Base-by-base conservation (phyloP, 2,888 invertebrate species). In the Drosophila ezoana region DNA sequence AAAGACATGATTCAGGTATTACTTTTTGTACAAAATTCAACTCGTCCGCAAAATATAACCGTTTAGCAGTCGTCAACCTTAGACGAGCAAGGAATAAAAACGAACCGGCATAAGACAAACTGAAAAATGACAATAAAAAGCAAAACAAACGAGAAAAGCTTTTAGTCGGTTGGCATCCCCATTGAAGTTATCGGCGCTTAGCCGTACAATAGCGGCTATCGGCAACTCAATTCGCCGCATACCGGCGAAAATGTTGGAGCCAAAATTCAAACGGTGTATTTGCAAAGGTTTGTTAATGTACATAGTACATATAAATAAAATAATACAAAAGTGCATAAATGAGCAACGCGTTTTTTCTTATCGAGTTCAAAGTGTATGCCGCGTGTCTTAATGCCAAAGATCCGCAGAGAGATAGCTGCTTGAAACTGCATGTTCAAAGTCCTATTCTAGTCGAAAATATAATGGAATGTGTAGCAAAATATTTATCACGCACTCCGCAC, bases 401-500 rank as follows among this genome's bases (percentile, higher is more conserved):
- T 76, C 62, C 48, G 43, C 13, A 43, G 33, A 14, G 11, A 58
- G 63, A 76, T 69, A 76, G 23, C 47, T 44, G 44, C 20, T 38
- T 44, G 0, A 8, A 18, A n/a, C 18, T 10, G 13, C 20, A 18
- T 14, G 48, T 23, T 14, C 41, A 53, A 57, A 28, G 51, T 37
- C 8, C 32, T 51, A 51, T 58, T 60, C 56, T 57, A n/a, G 32
- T 16, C 23, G 20, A 43, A 44, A 60, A 66, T 28, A 81, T 72
- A 83, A 81, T 76, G 63, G 60, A 73, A 84, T 76, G 48, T 81
- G 78, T 81, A 84, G 88, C 87, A 88, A 87, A 87, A 87, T 88
- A 89, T 89, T 89, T 89, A 89, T 85, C 89, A 83, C 81, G 77
- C 85, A 83, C 77, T 72, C 75, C 76, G 79, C 88, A 87, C 83